Base-by-base conservation (phyloP, 1,140 invertebrate genomes). In the Sinella curviseta region DNA sequence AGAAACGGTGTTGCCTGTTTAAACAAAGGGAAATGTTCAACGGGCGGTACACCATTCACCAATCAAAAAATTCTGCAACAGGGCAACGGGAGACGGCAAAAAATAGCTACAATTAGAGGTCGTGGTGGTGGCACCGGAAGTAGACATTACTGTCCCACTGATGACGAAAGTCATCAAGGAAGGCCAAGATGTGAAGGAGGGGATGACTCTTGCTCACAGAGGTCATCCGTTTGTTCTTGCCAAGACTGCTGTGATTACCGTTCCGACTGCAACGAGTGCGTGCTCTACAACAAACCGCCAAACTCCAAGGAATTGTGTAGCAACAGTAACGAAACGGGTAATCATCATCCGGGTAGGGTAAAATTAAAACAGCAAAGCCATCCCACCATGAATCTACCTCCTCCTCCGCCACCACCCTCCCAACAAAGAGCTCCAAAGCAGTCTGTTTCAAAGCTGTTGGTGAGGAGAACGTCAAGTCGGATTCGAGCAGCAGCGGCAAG, bases 251-350 rank as follows among this genome's bases (percentile, higher is more conserved):
- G 79, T 74, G 79, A 77, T 31, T 80, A 77, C 35, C 75, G 79
- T 2, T 75, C 79, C 0, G 79, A 80, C 55, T 80, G 79, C 33
- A 80, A 31, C 17, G 79, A 80, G 57, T 80, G 79, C 24, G 26
- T 77, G 2, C 17, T 74, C 24, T 77, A 77, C 30, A 77, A 74
- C 26, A 65, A 67, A 39, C n/a, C 36, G 65, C 73, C 75, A 4
- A 54, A 34, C 24, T 80, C 79, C 0, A 28, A 55, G 33, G 79
- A 80, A 60, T 28, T 80, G 8, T 80, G 79, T 39, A 70, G 60
- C 39, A 80, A 77, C 28, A 67, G 55, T 28, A 67, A 48, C 48
- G 78, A 75, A 30, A 48, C 70, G 54, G 17, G 39, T 48, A 60
- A 60, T 60, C 8, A 26, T 60, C 12, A 26, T 60, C 12, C 24